Evolutionary conservation across 2,888 invertebrate genomes (phyloP), one percentile per base, ranked within the genome.

Genomic region (Leucania comma): DNA sequence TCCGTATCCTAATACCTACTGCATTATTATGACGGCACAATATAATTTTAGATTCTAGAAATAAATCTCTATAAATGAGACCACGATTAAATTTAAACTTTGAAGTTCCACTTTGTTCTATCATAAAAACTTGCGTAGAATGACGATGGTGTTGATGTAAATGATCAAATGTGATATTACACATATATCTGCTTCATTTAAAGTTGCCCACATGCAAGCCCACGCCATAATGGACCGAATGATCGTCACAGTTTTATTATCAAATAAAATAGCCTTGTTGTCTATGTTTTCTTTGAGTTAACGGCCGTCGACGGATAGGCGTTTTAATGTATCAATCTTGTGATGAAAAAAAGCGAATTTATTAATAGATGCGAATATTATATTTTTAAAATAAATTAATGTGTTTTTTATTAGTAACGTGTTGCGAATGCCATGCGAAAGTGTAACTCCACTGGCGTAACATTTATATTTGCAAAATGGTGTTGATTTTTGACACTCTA

Each of bases 291-390:
- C 60, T 29, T 32, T 71, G 73, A 68, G 57, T 35, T 70, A 57
- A 71, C 57, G 68, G 50, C 64, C 42, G 63, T 32, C 70, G 66
- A 50, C 73, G 48, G 59, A 69, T 63, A 70, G 66, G 61, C 74
- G 62, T 72, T 76, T 76, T 63, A 76, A 78, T 75, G 85, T 84
- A 64, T 72, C 68, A 72, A 78, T 79, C 58, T 72, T 61, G 50
- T 54, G 10, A 81, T 57, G 48, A 63, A 72, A 76, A 69, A 68
- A 48, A 48, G 65, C 29, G 35, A 77, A 68, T 64, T 56, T 78
- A 70, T 72, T 72, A 62, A 61, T 69, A 61, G 58, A 58, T 51
- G 53, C 9, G 56, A 69, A 71, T 50, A 59, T 63, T 60, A 59
- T 57, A 72, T 68, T 73, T 74, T 61, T 24, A 9, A 60, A 71